These are phyloP conservation scores for Narcine bancroftii DNA, from an alignment of 2,113 vertebrate species.

Conservation along the genomic window DNA sequence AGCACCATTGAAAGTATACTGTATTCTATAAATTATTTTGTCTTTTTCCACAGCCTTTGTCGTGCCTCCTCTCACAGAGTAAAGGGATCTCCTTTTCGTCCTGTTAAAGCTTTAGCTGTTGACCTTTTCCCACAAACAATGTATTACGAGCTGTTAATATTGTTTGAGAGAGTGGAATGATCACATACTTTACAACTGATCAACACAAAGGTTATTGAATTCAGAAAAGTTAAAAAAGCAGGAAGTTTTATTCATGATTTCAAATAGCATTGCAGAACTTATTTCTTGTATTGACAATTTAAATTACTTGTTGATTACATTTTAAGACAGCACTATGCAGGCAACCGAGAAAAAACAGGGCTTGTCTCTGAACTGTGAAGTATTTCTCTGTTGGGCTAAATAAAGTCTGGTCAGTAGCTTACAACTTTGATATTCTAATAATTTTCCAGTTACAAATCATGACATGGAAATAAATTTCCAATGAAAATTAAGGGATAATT, in stretches of 20 bases:
- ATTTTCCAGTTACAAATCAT: not conserved
- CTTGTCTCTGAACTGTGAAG: not conserved
- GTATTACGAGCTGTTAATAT: conserved; percentile 80
- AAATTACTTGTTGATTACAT: too few relatives aligned
- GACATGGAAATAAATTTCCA: too few relatives aligned
- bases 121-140: conserved; percentile 93
- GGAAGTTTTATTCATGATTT: too few relatives aligned
- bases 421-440: not conserved
- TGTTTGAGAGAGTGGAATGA: conserved; percentile 73
- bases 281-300: too few relatives aligned
- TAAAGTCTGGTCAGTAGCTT: conserved; percentile 11
- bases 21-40: not conserved
- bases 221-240: too few relatives aligned
- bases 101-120: conserved; percentile 72
- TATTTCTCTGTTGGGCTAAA: not conserved
- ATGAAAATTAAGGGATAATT: not conserved
- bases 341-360: not conserved
- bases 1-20: too few relatives aligned
- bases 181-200: not conserved
- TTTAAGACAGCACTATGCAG: not conserved
- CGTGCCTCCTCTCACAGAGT: conserved; percentile 88
- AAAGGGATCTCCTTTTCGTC: conserved; percentile 73
- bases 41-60: conserved; percentile 59
- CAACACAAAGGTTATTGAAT: not conserved
- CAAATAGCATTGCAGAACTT: too few relatives aligned